Base-by-base conservation (phyloP, 2,888 invertebrate species). In the Hedya salicella region DNA sequence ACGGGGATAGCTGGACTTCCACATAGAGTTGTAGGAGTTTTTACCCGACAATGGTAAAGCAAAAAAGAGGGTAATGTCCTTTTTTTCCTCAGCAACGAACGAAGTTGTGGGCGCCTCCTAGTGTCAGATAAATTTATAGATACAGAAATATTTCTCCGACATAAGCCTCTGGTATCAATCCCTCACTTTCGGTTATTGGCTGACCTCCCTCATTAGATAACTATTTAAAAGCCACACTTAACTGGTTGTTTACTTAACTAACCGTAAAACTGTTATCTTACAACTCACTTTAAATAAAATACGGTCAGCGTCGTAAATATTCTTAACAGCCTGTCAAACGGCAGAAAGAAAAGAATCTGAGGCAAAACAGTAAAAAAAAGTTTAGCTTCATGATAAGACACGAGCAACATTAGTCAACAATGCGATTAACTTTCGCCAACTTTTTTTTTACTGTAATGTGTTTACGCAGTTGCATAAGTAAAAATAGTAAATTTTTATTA, bases 201-300 rank as follows among this genome's bases (percentile, higher is more conserved):
- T 5, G 59, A 52, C 50, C 39, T 17, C n/a, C 50, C 46, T 60
- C 53, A 48, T 60, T 60, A 60, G 65, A 66, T 54, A 66, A 66
- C 52, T 60, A 66, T 60, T 66, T 66, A 60, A 66, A 66, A 66
- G 60, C 60, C 59, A 48, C 65, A 66, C 65, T 60, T 52, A 66
- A 66, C 30, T 65, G 40, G 57, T 39, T 66, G 65, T 60, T 66
- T 66, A 66, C 65, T 66, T 66, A 66, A 66, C 59, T 66, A 60
- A 53, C 65, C 60, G 60, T 66, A 48, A 65, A 60, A 40, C 19
- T 39, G 48, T 66, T 66, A 60, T 60, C 60, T 66, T 53, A 60
- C 65, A 60, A 30, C 65, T 66, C 65, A 66, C 65, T 66, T 66
- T 60, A 60, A 65, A 52, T 59, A 59, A 57, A 65, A 65, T 46